Evolutionary conservation across 2,888 invertebrate species (phyloP).

Genomic region (Chelonus formosanus): DNA sequence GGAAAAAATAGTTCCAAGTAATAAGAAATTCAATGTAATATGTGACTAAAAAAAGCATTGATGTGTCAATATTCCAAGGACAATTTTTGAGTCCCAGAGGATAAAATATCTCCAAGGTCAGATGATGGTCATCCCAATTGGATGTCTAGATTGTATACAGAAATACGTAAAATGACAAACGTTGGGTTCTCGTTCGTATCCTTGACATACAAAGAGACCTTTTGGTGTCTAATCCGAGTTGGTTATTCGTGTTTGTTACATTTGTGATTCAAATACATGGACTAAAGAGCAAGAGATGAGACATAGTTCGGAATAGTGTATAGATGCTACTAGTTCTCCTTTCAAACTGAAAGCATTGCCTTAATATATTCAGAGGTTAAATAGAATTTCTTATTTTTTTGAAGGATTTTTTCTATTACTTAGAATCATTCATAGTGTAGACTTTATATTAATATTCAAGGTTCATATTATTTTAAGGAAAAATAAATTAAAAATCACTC

Average conservation of each 20-base stretch:
- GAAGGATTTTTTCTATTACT: too few relatives aligned
- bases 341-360: not conserved
- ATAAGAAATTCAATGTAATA: too few relatives aligned
- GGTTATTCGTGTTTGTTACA: slow-evolving; percentile 35
- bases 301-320: not conserved
- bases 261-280: slow-evolving; percentile 48
- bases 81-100: not conserved
- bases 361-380: too few relatives aligned
- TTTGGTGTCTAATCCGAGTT: slow-evolving; percentile 27
- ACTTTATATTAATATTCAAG: not conserved
- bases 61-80: slow-evolving; percentile 7
- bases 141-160: not conserved
- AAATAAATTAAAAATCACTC: not conserved
- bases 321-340: not conserved
- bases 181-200: slow-evolving; percentile 38
- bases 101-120: not conserved
- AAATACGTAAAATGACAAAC: slow-evolving; percentile 9
- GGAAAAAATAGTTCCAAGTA: too few relatives aligned
- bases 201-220: slow-evolving; percentile 49
- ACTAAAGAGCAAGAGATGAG: slow-evolving; percentile 3
- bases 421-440: too few relatives aligned
- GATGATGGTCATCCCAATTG: slow-evolving; percentile 2
- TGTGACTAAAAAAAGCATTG: too few relatives aligned
- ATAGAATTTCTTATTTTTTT: too few relatives aligned
- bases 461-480: not conserved